A percentile compares a stretch with the other conserved stretches of the same genome.
phyloP scores from a whole-genome alignment of 1,140 invertebrate species.

The Drosophila carrolli region DNA sequence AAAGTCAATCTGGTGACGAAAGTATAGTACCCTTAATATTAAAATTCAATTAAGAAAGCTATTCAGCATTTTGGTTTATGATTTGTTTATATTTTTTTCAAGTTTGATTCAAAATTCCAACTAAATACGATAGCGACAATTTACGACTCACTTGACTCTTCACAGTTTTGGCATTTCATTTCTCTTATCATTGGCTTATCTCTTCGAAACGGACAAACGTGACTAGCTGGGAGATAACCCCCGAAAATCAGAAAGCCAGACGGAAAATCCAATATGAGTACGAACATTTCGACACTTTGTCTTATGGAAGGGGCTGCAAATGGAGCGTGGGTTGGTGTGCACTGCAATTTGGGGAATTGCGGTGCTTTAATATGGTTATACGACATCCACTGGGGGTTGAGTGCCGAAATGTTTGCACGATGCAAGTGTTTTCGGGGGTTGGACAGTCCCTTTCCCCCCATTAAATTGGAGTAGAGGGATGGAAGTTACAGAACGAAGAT shows the following conservation, averaged over 20 bases:
- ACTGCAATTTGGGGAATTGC: constrained; percentile 1
- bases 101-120: background rate
- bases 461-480: constrained; percentile 4
- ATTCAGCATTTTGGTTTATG: background rate
- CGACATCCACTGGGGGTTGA: constrained; percentile 17
- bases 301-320: background rate
- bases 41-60: background rate
- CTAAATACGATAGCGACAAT: background rate
- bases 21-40: too few relatives aligned
- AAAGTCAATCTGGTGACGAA: background rate
- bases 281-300: constrained; percentile 10
- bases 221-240: constrained; percentile 24
- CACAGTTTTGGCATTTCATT: background rate
- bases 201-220: constrained; percentile 15
- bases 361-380: constrained; percentile 10
- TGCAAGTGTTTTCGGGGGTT: constrained; percentile 26
- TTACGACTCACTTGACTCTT: constrained; percentile 4
- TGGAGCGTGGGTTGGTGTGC: background rate
- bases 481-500: constrained; percentile 4
- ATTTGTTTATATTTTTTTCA: constrained; percentile 7
- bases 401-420: constrained; percentile 18
- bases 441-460: constrained; percentile 10
- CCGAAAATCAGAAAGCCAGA: constrained; percentile 1
- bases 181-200: constrained; percentile 29
- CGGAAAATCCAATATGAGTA: constrained; percentile 2